Base-by-base conservation (phyloP, 2,113 vertebrate genomes). In the Notothenia coriiceps region DNA sequence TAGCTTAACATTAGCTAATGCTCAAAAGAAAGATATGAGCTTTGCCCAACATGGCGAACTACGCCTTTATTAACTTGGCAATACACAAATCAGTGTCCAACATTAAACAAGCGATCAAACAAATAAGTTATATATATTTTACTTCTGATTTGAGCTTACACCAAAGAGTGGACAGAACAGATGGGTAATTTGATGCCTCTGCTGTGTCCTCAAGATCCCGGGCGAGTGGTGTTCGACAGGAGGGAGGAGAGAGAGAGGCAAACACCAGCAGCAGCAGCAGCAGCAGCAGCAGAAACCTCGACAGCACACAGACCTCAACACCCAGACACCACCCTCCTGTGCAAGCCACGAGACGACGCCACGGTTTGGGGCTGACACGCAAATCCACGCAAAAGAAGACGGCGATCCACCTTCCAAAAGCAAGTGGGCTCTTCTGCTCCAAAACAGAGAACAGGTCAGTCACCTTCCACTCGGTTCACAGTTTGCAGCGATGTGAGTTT, bases 391-490 rank as follows among this genome's bases (percentile, higher is more conserved):
- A 22, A 13, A 0, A 33, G 20, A 46, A 25, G 40, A 60, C 9
- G 55, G 25, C 50, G 56, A 43, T 10, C 22, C 33, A 14, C 4
- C 68, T 13, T 14, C 17, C 15, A 52, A 17, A 22, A 11, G 33
- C 56, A 35, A 50, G 43, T 4, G 47, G 22, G 40, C 33, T 29
- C 18, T 1, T 35, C 18, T 1, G 50, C 14, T 60, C 60, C 68
- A 50, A 20, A 73, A 40, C 79, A 3, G 54, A 18, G 81, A 65
- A 60, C 90, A 90, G 90, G 88, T 90, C 90, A 91, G 90, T 87
- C 80, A 83, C 81, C 82, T 72, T 61, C 84, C 64, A 63, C 76
- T 78, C 35, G 18, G 17, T 22, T 73, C 29, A 18, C 49, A 8
- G 55, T 22, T 4, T 17, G 50, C 15, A n/a, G 60, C 15, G n/a